These are phyloP conservation scores for Numida meleagris DNA, from an alignment of 2,113 vertebrate genomes.

Conservation along the genomic window DNA sequence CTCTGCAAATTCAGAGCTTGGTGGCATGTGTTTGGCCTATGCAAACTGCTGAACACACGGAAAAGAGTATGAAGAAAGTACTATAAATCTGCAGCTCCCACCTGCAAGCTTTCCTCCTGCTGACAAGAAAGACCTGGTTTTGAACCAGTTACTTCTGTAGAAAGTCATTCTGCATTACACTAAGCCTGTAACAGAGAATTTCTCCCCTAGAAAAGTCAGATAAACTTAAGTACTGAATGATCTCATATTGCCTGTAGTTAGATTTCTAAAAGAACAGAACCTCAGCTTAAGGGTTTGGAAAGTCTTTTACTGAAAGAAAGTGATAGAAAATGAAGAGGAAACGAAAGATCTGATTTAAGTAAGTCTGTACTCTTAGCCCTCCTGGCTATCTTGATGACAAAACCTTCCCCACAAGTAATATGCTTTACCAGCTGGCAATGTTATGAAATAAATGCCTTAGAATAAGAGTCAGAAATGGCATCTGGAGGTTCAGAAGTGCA, in stretches of 20 bases:
- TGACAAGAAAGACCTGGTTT: background rate
- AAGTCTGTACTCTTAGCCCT: background rate
- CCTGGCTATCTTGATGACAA: background rate
- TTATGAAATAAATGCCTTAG: conserved; percentile 1
- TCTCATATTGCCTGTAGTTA: background rate
- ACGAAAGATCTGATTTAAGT: background rate
- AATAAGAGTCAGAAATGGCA: background rate
- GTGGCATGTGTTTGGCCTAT: background rate
- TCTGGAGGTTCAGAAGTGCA: background rate
- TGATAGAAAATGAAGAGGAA: background rate
- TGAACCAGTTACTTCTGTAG: background rate
- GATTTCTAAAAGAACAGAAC: background rate
- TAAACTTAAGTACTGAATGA: background rate
- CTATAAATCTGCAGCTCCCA: background rate
- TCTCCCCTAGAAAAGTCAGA: background rate
- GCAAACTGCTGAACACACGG: background rate
- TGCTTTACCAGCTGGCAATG: background rate
- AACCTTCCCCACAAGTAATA: background rate
- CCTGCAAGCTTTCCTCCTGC: background rate
- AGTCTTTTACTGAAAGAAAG: background rate
- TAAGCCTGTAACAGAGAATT: background rate
- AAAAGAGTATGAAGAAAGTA: background rate
- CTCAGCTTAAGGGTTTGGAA: background rate
- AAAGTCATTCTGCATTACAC: background rate
- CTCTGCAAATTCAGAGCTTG: background rate